Conservation (phyloP, 2,888 invertebrate genomes). For the Apotomis turbidana region DNA sequence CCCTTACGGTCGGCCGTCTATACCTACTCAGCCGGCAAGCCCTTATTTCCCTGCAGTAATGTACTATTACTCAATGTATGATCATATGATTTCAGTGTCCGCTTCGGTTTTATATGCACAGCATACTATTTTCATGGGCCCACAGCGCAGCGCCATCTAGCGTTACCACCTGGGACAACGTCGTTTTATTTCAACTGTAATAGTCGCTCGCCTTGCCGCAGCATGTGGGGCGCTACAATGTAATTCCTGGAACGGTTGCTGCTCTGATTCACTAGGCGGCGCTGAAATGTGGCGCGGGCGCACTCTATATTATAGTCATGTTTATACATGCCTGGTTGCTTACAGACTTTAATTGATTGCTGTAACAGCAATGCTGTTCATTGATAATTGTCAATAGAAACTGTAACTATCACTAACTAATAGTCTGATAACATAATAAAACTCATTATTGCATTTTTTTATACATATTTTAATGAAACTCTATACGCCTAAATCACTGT, state of each 20-base stretch:
- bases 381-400: background rate
- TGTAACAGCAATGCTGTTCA: no score
- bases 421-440: no score
- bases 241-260: conserved; percentile 19
- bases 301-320: background rate
- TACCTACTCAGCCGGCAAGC: no score
- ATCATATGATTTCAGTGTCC: no score
- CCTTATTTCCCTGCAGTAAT: no score
- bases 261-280: conserved; percentile 7
- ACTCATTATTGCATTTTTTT: no score
- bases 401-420: no score
- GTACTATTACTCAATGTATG: no score
- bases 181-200: conserved; percentile 33
- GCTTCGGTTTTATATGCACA: no score
- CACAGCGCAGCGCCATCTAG: conserved; percentile 53
- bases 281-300: conserved; percentile 20
- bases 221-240: conserved; percentile 1
- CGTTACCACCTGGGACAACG: conserved; percentile 43
- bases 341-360: background rate
- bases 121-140: conserved; percentile 10
- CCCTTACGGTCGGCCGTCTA: no score
- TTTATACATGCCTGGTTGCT: background rate
- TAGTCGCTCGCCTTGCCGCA: conserved; percentile 45
- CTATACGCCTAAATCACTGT: no score
- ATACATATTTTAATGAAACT: no score